Percentiles rank a stretch among this genome's conserved stretches.
Conservation (phyloP, 35 echinoderm and acorn worm genomes). For the Diadema setosum region DNA sequence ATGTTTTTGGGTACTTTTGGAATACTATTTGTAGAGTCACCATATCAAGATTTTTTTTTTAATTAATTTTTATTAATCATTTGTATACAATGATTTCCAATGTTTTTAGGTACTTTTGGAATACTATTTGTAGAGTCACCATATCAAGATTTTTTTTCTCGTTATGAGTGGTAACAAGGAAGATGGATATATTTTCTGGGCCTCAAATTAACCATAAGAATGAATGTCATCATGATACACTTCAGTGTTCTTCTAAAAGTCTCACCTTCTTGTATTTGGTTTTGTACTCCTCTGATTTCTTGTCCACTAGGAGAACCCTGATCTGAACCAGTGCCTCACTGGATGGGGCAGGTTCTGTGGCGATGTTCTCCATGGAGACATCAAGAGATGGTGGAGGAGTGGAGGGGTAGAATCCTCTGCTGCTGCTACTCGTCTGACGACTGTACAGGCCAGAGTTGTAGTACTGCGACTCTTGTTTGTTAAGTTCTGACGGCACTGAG, state of each 20-base stretch:
- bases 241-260: not conserved
- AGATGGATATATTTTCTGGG: no score
- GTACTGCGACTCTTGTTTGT: conserved; percentile 38
- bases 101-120: no score
- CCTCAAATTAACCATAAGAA: no score
- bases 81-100: no score
- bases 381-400: conserved; percentile 85
- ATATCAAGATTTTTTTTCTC: no score
- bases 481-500: conserved; percentile 63
- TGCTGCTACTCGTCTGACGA: not conserved
- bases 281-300: conserved; percentile 63
- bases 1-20: no score
- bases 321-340: conserved; percentile 82
- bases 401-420: conserved; percentile 38
- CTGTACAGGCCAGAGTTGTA: not conserved
- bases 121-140: no score
- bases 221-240: not conserved
- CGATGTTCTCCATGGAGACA: conserved; percentile 61
- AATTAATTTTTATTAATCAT: no score
- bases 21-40: no score
- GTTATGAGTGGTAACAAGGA: no score
- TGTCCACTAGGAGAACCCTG: conserved; percentile 72
- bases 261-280: conserved; percentile 86
- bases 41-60: no score
- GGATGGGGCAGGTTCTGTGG: not conserved